These are phyloP conservation scores for Pontoporia blainvillei DNA, from an alignment of 2,113 vertebrate species.

Conservation along the genomic window DNA sequence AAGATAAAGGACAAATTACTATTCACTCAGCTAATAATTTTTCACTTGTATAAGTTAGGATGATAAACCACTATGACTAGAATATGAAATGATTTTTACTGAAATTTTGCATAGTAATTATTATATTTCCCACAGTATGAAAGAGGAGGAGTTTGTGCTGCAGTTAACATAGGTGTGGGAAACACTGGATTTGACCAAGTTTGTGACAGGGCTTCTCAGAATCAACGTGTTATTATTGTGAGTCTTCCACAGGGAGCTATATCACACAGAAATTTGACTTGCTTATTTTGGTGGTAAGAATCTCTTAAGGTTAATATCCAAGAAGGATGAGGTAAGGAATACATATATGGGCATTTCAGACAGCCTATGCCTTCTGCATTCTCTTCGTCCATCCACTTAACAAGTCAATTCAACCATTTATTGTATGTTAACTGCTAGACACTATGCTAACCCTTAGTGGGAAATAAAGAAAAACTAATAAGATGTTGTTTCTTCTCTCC, in stretches of 20 bases:
- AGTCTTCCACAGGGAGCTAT: neutral
- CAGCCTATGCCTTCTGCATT: neutral
- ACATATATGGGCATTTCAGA: neutral
- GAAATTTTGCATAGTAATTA: neutral
- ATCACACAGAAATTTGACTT: neutral
- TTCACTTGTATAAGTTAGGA: neutral
- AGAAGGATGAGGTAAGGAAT: neutral
- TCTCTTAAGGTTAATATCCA: neutral
- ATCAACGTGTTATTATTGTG: neutral
- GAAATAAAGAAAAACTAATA: neutral
- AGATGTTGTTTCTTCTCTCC: neutral
- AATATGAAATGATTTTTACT: neutral
- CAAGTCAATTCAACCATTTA: neutral
- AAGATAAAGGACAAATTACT: neutral
- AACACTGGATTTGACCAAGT: neutral
- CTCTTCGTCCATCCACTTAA: neutral
- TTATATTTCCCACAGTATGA: neutral
- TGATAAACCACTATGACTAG: neutral
- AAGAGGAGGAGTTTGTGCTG: neutral
- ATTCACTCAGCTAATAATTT: neutral
- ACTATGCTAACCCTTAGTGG: neutral
- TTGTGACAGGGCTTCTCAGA: neutral
- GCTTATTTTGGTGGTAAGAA: neutral
- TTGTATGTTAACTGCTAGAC: neutral
- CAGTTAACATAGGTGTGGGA: neutral